These are phyloP conservation scores for Peromyscus polionotus DNA, from an alignment of 2,113 vertebrate genomes.

Conservation along the genomic window DNA sequence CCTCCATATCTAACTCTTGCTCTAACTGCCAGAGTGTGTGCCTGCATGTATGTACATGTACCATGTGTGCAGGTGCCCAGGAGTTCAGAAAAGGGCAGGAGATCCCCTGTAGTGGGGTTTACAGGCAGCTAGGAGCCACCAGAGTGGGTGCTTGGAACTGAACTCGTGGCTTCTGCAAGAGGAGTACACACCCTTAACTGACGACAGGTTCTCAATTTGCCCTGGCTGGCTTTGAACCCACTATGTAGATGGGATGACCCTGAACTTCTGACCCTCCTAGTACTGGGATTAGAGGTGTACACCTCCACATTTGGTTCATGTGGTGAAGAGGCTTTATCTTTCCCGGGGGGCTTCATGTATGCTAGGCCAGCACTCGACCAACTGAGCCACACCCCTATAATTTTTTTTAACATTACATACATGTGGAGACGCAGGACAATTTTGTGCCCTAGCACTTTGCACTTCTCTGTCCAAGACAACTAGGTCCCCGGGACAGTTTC, in stretches of 20 bases:
- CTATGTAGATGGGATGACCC: not conserved
- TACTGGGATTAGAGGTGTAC: not conserved
- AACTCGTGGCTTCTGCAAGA: not conserved
- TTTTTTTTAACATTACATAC: not conserved
- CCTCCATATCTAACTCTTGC: not conserved
- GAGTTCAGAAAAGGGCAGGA: too few species aligned
- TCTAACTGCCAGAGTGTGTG: not conserved
- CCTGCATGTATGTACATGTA: not conserved
- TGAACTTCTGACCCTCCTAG: not conserved
- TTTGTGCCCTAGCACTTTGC: not conserved
- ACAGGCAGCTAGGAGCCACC: not conserved
- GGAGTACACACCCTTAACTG: not conserved
- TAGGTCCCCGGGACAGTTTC: not conserved
- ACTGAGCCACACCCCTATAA: not conserved
- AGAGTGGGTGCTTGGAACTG: not conserved
- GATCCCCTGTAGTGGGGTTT: not conserved
- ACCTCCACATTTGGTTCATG: not conserved
- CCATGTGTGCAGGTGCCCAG: not conserved
- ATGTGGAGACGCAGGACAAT: not conserved
- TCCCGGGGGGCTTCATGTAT: not conserved
- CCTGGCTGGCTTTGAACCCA: not conserved
- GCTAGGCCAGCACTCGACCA: too few species aligned
- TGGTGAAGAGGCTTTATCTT: too few species aligned
- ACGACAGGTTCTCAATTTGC: not conserved
- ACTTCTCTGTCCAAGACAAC: not conserved